Evolutionary conservation across 53 echinoderm and acorn worm genomes (phyloP).

Genomic region (Holothuria leucospilota): DNA sequence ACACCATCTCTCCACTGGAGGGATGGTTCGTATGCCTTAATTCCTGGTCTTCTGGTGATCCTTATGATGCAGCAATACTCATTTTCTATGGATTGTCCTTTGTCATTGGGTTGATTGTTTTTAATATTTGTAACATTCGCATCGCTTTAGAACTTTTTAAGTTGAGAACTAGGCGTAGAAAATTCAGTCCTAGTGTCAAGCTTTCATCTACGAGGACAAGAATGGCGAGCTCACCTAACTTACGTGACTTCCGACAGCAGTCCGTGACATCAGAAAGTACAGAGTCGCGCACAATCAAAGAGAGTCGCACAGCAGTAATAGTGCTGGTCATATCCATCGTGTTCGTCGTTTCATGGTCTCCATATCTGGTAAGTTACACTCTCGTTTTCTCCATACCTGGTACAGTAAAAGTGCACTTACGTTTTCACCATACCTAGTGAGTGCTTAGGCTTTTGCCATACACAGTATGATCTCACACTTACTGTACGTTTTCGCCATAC

Average conservation of each 20-base stretch:
- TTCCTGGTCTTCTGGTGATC: slow-evolving; percentile 54
- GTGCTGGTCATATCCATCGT: slow-evolving; percentile 61
- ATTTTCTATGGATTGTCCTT: slow-evolving; percentile 64
- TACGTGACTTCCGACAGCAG: too few species aligned
- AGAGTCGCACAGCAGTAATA: slow-evolving; percentile 62
- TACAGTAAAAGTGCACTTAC: too few species aligned
- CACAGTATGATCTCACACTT: too few species aligned
- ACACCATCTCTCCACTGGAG: slow-evolving; percentile 53
- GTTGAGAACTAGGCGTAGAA: neutral
- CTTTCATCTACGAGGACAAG: too few species aligned
- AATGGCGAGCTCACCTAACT: too few species aligned
- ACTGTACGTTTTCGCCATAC: too few species aligned
- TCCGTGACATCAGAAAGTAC: too few species aligned
- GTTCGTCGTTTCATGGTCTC: slow-evolving; percentile 75
- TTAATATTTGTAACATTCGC: slow-evolving; percentile 67
- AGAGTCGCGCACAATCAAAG: slow-evolving; percentile 12
- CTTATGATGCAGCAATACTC: slow-evolving; percentile 65
- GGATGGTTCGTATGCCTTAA: slow-evolving; percentile 83
- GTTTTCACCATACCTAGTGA: too few species aligned
- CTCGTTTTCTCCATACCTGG: too few species aligned
- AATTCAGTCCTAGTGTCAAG: neutral
- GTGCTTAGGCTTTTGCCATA: too few species aligned
- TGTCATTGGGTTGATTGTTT: slow-evolving; percentile 48
- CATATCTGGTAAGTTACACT: slow-evolving; percentile 68
- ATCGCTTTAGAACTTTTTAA: slow-evolving; percentile 50